Conservation (phyloP, 1,140 invertebrate genomes). For the Drosophila miranda region DNA sequence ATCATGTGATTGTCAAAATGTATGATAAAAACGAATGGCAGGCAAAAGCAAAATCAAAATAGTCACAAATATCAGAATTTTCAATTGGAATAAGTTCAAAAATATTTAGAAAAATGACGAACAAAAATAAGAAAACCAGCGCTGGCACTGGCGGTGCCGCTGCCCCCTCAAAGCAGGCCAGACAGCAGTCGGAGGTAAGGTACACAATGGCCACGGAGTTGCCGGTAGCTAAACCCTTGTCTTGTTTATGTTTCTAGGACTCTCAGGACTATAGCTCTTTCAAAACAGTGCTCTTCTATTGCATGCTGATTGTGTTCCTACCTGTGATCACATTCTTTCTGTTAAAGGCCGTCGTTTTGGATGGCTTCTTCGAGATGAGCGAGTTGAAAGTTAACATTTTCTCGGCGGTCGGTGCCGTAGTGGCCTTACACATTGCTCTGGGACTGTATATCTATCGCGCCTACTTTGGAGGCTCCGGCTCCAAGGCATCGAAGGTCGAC, state of each 20-base stretch:
- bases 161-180: constrained; percentile 30
- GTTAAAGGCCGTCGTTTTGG: constrained; percentile 84
- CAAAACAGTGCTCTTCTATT: constrained; percentile 86
- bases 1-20: constrained; percentile 69
- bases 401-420: constrained; percentile 87
- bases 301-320: constrained; percentile 85
- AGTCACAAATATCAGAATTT: constrained; percentile 37
- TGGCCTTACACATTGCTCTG: constrained; percentile 88
- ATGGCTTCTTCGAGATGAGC: constrained; percentile 84
- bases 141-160: constrained; percentile 29
- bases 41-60: constrained; percentile 42
- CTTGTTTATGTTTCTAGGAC: constrained; percentile 48
- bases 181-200: constrained; percentile 62
- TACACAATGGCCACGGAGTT: constrained; percentile 5
- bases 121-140: constrained; percentile 51
- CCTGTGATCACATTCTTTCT: constrained; percentile 86
- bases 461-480: constrained; percentile 84
- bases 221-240: constrained; percentile 39
- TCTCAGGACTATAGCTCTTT: constrained; percentile 85
- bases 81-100: constrained; percentile 9
- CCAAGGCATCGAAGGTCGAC: constrained; percentile 45
- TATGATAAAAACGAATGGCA: constrained; percentile 50
- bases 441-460: constrained; percentile 90
- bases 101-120: constrained; percentile 48
- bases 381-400: constrained; percentile 88